Conservation (phyloP, 2,797 vertebrate species). For the Tapirus indicus region DNA sequence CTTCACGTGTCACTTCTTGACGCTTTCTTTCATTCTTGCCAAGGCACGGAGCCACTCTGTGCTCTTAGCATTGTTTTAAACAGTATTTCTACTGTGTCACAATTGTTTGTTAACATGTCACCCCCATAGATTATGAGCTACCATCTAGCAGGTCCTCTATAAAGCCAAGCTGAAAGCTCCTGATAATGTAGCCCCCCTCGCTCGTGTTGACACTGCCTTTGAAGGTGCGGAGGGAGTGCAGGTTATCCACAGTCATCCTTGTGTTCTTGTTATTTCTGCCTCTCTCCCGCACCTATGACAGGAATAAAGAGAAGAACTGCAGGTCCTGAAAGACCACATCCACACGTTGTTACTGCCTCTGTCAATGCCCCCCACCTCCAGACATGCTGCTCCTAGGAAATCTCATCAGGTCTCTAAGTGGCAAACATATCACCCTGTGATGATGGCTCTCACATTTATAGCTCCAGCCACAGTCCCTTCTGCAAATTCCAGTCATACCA, state of each 20-base stretch:
- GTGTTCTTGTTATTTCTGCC: background rate
- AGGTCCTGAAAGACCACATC: background rate
- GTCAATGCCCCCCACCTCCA: too few species aligned
- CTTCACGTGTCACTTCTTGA: background rate
- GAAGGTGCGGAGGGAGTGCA: fast-evolving
- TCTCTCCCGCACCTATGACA: background rate
- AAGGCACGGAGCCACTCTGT: background rate
- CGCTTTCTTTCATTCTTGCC: background rate
- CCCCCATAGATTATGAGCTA: background rate
- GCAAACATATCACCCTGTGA: background rate
- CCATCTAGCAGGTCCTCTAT: background rate
- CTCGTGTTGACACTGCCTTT: background rate
- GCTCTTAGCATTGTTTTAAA: background rate
- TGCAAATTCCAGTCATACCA: background rate
- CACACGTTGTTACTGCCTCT: background rate
- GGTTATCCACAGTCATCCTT: background rate
- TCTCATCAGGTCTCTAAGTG: background rate
- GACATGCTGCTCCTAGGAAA: background rate
- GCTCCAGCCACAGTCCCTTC: background rate
- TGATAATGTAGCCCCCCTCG: fast-evolving
- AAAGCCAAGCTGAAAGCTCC: background rate
- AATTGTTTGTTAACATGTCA: background rate
- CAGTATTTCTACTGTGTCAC: background rate
- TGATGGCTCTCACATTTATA: background rate
- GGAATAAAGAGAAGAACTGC: background rate